Conservation (phyloP, 2,888 invertebrate species). For the Drosophila sordidula region DNA sequence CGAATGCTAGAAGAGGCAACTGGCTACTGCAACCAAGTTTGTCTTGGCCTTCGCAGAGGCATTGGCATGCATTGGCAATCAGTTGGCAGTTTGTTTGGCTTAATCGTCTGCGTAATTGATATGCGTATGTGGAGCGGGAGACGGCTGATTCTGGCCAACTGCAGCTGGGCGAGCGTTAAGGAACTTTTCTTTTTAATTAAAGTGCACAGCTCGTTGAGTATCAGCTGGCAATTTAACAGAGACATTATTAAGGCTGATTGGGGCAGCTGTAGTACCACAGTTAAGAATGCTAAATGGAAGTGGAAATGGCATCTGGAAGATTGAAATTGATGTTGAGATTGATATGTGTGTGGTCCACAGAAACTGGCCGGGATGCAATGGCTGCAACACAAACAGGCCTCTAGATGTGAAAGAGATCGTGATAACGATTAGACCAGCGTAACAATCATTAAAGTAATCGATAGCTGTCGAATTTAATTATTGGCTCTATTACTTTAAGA, state of each 20-base stretch:
- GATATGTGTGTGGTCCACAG: constrained; percentile 52
- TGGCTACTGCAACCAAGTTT: constrained; percentile 30
- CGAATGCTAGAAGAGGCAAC: constrained; percentile 23
- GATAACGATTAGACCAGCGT: neutral
- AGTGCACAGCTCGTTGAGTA: constrained; percentile 55
- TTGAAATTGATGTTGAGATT: constrained; percentile 58
- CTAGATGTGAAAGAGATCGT: neutral
- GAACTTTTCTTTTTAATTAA: constrained; percentile 62
- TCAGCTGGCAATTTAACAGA: constrained; percentile 67
- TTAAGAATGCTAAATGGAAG: constrained; percentile 55
- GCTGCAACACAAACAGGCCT: neutral
- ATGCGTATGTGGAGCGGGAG: constrained; percentile 47
- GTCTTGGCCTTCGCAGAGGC: constrained; percentile 43
- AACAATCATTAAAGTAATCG: neutral
- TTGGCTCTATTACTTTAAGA: neutral
- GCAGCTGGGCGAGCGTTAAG: neutral
- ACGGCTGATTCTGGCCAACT: neutral
- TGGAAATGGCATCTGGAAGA: constrained; percentile 51
- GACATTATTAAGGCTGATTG: constrained; percentile 65
- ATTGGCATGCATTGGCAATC: constrained; percentile 75
- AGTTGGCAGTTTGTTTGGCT: constrained; percentile 81
- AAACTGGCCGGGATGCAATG: neutral
- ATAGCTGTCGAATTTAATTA: neutral
- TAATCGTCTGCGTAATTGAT: constrained; percentile 77
- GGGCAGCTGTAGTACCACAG: constrained; percentile 7